Base-by-base conservation (phyloP, 2,113 vertebrate genomes). In the Chitala chitala region DNA sequence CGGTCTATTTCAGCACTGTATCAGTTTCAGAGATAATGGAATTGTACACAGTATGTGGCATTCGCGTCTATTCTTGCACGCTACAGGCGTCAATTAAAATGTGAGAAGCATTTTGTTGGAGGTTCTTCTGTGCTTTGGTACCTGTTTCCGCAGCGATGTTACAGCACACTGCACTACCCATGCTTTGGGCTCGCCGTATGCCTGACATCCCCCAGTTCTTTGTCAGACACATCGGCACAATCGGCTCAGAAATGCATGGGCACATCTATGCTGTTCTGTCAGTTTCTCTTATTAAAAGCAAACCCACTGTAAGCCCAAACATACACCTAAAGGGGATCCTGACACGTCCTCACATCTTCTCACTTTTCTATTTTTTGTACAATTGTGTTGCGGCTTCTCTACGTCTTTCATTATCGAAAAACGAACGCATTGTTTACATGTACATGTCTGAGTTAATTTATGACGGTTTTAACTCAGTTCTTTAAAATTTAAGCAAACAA, bases 401-500 rank as follows among this genome's bases (percentile, higher is more conserved):
- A 33, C 20, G 31, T 63, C 38, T 63, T 46, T 46, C 12, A 31
- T 38, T 38, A n/a, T n/a, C n/a, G n/a, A n/a, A n/a, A n/a, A n/a
- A n/a, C n/a, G n/a, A n/a, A n/a, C 38, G 17, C 59, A n/a, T 15
- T 63, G 31, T 29, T 36, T 63, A 63, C 59, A 38, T 63, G 33
- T 29, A 8, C n/a, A 38, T 38, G 33, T 63, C 38, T 36, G 33
- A 33, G 33, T 63, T 17, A 7, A 63, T 63, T 20, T 36, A 63
- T 63, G 59, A 36, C n/a, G n/a, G 59, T 63, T 63, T 33, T 36
- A 63, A 38, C 59, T 63, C 36, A 29, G n/a, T n/a, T n/a, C n/a
- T n/a, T n/a, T n/a, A n/a, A n/a, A n/a, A n/a, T n/a, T n/a, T n/a
- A n/a, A n/a, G n/a, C n/a, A n/a, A n/a, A n/a, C n/a, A n/a, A n/a